Conservation (phyloP, 1,140 invertebrate genomes). For the Colletes gigas region DNA sequence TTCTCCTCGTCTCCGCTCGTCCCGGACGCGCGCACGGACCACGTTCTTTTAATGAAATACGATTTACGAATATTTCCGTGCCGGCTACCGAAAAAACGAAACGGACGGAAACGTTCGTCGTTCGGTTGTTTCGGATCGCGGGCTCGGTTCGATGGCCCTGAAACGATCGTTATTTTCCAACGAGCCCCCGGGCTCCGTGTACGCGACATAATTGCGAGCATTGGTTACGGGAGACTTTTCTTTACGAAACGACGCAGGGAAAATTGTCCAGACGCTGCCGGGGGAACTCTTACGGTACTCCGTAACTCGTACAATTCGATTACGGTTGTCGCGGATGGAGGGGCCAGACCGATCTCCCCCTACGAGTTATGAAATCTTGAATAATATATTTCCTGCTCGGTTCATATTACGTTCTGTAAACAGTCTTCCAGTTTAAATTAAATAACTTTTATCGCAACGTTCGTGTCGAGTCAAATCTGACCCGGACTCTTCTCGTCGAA, state of each 20-base stretch:
- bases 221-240: constrained; percentile 5
- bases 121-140: constrained; percentile 3
- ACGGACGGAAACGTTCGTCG: neutral
- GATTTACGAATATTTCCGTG: constrained; percentile 74
- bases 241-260: neutral
- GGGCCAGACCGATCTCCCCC: no score
- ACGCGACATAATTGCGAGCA: constrained; percentile 15
- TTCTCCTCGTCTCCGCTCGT: constrained; percentile 16
- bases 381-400: no score
- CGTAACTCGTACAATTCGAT: neutral
- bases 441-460: no score
- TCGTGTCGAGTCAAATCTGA: no score
- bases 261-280: neutral
- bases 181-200: constrained; percentile 1
- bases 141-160: constrained; percentile 10
- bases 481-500: no score
- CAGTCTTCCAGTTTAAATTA: no score
- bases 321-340: no score
- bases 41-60: constrained; percentile 73
- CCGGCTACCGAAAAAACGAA: neutral
- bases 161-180: constrained; percentile 4
- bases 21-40: constrained; percentile 50
- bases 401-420: no score
- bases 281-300: neutral
- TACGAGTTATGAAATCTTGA: no score